Conservation (phyloP, 2,113 vertebrate species). For the Polypterus bichir region DNA sequence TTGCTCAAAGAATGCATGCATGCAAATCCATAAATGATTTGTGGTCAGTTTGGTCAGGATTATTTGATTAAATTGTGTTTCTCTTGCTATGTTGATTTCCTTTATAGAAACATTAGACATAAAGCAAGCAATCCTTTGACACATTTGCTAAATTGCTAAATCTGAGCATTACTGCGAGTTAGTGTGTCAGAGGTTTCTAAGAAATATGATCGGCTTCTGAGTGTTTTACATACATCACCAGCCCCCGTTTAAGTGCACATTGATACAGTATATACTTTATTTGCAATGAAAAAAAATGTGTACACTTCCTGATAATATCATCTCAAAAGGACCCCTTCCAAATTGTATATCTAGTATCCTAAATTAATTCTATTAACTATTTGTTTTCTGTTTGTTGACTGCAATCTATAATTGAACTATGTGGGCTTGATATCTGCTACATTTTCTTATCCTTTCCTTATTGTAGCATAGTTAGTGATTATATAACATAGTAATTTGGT, state of each 20-base stretch:
- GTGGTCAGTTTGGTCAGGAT: slow-evolving; percentile 1
- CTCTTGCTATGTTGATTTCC: background rate
- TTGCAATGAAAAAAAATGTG: too few relatives aligned
- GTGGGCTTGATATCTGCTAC: too few relatives aligned
- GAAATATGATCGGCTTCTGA: background rate
- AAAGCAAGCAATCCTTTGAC: background rate
- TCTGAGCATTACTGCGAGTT: background rate
- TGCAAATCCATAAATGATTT: background rate
- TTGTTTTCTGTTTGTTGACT: too few relatives aligned
- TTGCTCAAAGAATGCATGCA: background rate
- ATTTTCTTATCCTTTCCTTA: too few relatives aligned
- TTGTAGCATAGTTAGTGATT: too few relatives aligned
- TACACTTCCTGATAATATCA: too few relatives aligned
- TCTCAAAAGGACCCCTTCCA: too few relatives aligned
- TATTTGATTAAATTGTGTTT: slow-evolving; percentile 1
- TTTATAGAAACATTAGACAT: slow-evolving; percentile 3
- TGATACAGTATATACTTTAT: too few relatives aligned
- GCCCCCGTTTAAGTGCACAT: background rate
- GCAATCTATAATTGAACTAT: too few relatives aligned
- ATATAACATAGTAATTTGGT: too few relatives aligned
- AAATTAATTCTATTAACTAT: too few relatives aligned
- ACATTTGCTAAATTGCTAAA: background rate
- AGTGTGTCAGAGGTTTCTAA: background rate
- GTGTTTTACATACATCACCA: background rate
- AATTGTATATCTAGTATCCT: too few relatives aligned